phyloP scores from a whole-genome alignment of 2,113 vertebrate species.

The Hippoglossus stenolepis region DNA sequence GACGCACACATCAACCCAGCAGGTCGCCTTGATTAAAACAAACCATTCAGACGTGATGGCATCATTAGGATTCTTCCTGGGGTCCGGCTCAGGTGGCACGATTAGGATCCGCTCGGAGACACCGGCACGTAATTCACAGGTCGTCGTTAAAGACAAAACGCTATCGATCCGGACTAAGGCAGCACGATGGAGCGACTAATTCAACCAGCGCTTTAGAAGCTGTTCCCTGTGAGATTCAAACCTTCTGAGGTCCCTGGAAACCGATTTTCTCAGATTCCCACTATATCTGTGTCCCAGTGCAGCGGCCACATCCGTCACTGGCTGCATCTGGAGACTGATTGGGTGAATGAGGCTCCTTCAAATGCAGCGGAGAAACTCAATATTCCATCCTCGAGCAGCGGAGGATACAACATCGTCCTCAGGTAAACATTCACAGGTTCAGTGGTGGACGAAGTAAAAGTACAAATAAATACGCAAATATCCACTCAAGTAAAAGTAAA shows the following conservation, averaged over 20 bases:
- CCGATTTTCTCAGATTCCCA: neutral
- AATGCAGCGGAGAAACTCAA: no score
- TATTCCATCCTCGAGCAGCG: no score
- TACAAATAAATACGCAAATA: no score
- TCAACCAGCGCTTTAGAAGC: neutral
- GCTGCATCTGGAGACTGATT: no score
- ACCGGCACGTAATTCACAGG: neutral
- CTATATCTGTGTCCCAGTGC: neutral
- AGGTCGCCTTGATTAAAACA: constrained; percentile 6
- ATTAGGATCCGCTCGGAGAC: neutral
- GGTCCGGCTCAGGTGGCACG: neutral
- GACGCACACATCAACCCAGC: neutral
- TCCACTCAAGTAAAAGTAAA: no score
- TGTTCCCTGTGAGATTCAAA: neutral
- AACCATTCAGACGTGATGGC: neutral
- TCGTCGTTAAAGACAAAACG: neutral
- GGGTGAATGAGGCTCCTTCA: no score
- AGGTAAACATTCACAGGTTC: no score
- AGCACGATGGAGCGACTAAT: neutral
- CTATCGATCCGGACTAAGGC: constrained; percentile 24
- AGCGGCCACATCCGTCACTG: no score
- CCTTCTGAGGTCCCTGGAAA: neutral
- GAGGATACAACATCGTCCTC: no score
- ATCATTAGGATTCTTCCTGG: neutral
- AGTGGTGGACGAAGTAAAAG: no score